phyloP scores from a whole-genome alignment of 2,113 vertebrate species.

The Nycticryphes semicollaris region DNA sequence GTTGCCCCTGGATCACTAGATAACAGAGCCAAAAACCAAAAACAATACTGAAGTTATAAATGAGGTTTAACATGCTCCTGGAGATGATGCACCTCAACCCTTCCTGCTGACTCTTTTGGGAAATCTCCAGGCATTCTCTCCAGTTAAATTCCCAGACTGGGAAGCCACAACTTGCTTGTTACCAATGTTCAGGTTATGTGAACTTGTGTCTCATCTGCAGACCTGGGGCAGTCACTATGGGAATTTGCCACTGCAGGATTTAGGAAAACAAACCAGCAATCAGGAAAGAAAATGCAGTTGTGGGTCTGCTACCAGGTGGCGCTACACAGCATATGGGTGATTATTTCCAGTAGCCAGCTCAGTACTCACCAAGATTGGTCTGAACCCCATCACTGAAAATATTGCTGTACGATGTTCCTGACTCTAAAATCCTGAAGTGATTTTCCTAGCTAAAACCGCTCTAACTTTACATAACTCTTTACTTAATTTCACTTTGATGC shows the following conservation, averaged over 20 bases:
- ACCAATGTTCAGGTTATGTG: fast-evolving
- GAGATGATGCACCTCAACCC: fast-evolving
- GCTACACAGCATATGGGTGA: fast-evolving
- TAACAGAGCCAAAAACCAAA: neutral
- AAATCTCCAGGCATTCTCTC: no score
- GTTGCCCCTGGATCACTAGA: fast-evolving
- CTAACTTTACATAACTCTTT: neutral
- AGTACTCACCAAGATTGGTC: no score
- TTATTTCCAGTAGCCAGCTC: neutral
- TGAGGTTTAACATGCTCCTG: fast-evolving
- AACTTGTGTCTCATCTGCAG: neutral
- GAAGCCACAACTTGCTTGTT: neutral
- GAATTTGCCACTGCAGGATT: neutral
- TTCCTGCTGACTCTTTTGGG: fast-evolving
- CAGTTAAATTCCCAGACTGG: neutral
- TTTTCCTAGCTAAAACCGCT: neutral
- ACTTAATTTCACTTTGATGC: neutral
- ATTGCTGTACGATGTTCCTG: neutral
- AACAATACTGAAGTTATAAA: no score
- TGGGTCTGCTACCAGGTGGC: neutral
- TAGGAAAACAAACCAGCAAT: neutral
- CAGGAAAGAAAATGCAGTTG: neutral
- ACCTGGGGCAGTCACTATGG: neutral
- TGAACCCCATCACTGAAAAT: neutral
- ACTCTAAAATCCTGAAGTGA: neutral